These are phyloP conservation scores for Aricia artaxerxes DNA, from an alignment of 2,888 invertebrate species.

Conservation along the genomic window DNA sequence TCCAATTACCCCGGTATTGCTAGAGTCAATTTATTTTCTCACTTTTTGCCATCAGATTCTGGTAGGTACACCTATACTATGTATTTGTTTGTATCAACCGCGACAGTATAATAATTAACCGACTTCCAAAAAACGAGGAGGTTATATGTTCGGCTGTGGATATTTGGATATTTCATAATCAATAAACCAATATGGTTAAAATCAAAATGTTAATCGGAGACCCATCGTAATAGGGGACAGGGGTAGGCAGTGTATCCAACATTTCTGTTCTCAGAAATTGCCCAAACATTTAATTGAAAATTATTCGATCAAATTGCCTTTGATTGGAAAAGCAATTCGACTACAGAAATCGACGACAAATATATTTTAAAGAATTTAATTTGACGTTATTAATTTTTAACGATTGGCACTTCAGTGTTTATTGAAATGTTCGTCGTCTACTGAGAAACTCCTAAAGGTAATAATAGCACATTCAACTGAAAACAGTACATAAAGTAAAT, in stretches of 20 bases:
- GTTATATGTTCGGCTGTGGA: no score
- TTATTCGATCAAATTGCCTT: conserved; percentile 8
- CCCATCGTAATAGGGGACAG: not conserved
- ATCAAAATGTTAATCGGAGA: not conserved
- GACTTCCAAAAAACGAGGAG: no score
- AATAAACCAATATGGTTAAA: not conserved
- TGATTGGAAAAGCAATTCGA: conserved; percentile 21
- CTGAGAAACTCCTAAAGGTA: not conserved
- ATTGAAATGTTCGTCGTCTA: not conserved
- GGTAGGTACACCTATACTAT: no score
- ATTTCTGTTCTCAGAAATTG: not conserved
- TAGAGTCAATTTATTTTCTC: no score
- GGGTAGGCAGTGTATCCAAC: not conserved
- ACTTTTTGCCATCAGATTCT: no score
- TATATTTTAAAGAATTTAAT: conserved; percentile 3
- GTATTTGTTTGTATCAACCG: no score
- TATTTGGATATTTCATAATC: not conserved
- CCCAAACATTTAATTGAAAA: conserved; percentile 18
- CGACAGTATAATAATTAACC: no score
- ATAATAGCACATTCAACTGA: no score
- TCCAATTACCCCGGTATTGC: no score
- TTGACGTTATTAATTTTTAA: not conserved
- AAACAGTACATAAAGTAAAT: no score
- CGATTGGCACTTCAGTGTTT: not conserved
- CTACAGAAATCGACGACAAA: conserved; percentile 1